A percentile compares a stretch with the other conserved stretches of the same genome.
These are phyloP conservation scores for Strigamia crassipes DNA, from an alignment of 2,888 invertebrate species.

Conservation along the genomic window DNA sequence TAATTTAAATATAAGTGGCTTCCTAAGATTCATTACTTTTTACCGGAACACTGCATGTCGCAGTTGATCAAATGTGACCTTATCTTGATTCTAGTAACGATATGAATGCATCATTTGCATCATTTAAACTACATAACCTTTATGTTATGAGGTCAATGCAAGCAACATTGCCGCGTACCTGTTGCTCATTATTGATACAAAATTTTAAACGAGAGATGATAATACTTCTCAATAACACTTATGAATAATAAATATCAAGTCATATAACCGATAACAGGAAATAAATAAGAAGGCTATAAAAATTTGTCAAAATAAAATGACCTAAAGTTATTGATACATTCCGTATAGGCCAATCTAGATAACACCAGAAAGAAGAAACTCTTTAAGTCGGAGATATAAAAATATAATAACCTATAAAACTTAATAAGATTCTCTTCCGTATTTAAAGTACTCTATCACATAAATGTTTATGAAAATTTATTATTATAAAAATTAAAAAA, in stretches of 20 bases:
- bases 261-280: conserved; percentile 5
- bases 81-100: not conserved
- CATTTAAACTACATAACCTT: not conserved
- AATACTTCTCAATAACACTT: not conserved
- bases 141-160: conserved; percentile 13
- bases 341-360: not conserved
- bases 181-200: not conserved
- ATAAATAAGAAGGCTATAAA: conserved; percentile 21
- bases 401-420: not conserved
- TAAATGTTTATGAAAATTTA: not conserved
- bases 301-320: not conserved
- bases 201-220: not conserved
- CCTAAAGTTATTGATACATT: not conserved
- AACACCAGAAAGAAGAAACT: not conserved
- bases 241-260: not conserved
- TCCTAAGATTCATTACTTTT: not conserved
- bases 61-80: not conserved
- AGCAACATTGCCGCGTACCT: not conserved
- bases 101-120: not conserved
- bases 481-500: not conserved
- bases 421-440: not conserved
- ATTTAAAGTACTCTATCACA: not conserved
- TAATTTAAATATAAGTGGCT: not conserved
- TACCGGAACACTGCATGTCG: not conserved
- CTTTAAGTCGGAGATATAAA: conserved; percentile 5